Conservation (phyloP, 1,140 invertebrate genomes). For the Cydia amplana region DNA sequence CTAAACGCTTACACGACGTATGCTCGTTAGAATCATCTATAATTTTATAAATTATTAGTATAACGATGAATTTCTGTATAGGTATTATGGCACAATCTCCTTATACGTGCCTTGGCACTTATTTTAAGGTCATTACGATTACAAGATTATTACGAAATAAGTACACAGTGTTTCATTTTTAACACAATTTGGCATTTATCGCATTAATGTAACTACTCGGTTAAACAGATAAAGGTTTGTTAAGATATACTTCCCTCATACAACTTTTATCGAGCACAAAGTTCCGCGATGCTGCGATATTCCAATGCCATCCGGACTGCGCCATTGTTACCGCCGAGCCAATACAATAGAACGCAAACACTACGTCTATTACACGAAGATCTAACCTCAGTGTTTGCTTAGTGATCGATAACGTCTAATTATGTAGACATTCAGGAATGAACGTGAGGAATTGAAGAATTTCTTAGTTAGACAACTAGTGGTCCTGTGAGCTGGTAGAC, state of each 20-base stretch:
- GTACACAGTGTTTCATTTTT: too few relatives aligned
- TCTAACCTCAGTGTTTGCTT: not conserved
- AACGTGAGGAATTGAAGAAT: not conserved
- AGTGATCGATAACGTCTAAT: slow-evolving; percentile 19
- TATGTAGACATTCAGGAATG: not conserved
- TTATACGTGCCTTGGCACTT: too few relatives aligned
- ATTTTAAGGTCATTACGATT: too few relatives aligned
- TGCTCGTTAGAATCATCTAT: too few relatives aligned
- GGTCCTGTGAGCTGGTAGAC: too few relatives aligned
- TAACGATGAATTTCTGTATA: too few relatives aligned
- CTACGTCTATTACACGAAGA: not conserved
- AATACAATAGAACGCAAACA: slow-evolving; percentile 16
- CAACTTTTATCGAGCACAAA: slow-evolving; percentile 6
- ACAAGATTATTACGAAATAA: too few relatives aligned
- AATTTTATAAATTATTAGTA: too few relatives aligned
- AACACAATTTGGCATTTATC: too few relatives aligned
- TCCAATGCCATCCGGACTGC: slow-evolving; percentile 6
- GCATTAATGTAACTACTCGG: too few relatives aligned
- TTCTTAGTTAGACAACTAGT: not conserved
- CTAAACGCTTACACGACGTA: too few relatives aligned
- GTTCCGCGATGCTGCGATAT: slow-evolving; percentile 15
- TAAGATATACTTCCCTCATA: not conserved
- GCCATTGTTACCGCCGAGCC: not conserved
- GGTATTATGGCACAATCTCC: too few relatives aligned
- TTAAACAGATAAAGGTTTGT: not conserved